Conservation (phyloP, 2,113 vertebrate genomes). For the Mionectes macconnelli region DNA sequence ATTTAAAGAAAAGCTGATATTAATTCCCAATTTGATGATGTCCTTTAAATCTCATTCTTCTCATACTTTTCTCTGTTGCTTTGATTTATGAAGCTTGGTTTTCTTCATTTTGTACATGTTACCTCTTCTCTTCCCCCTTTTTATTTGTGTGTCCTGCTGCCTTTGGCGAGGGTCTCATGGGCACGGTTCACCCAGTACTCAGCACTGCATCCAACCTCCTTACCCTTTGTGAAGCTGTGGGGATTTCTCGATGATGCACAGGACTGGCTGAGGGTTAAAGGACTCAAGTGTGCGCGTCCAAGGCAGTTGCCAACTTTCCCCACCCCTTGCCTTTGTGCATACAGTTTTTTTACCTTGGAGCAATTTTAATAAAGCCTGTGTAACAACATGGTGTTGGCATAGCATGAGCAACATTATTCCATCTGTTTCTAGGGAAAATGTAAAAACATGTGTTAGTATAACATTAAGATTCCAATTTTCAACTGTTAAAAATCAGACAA, state of each 20-base stretch:
- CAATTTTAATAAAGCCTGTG: slow-evolving; percentile 29
- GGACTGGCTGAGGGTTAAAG: not conserved
- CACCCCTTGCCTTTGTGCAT: slow-evolving; percentile 16
- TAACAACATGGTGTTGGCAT: slow-evolving; percentile 46
- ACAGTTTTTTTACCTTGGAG: slow-evolving; percentile 14
- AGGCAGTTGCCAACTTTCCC: not conserved
- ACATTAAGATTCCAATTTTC: slow-evolving; percentile 9
- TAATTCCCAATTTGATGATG: not conserved
- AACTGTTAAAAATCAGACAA: not conserved
- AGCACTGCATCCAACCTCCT: not conserved
- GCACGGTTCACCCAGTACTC: not conserved
- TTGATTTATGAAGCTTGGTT: not conserved
- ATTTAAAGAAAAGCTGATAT: not conserved
- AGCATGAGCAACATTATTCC: slow-evolving; percentile 49
- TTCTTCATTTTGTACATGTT: not conserved
- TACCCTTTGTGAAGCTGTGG: not conserved
- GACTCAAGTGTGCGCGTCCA: not conserved
- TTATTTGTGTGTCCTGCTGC: not conserved
- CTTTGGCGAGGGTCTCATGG: not conserved
- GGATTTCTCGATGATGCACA: not conserved
- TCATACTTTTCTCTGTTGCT: not conserved
- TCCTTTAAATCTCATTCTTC: not conserved
- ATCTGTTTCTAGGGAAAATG: slow-evolving; percentile 55
- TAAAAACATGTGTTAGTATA: slow-evolving; percentile 27
- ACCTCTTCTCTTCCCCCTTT: not conserved